Evolutionary conservation across 2,888 invertebrate species (phyloP), one percentile per base, ranked within the genome.

Genomic region (Cybosia mesomella): DNA sequence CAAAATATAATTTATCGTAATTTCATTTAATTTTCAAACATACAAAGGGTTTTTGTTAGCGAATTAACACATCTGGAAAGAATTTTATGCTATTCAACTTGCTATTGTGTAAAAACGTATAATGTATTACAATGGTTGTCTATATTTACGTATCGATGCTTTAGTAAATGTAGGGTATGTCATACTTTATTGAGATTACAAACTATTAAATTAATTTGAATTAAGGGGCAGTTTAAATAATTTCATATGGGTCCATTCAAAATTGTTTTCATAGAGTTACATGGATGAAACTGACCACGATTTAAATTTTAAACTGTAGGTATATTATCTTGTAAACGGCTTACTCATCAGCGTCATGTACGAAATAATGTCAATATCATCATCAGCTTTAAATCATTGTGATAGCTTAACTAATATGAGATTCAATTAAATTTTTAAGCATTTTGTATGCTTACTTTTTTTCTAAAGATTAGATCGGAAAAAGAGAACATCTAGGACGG

Each of bases 301-400:
- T 7, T 13, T 4, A 58, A 0, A 18, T 43, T 7, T 34, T 34
- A 21, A 13, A 21, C 11, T 21, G 0, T 34, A 58, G 34, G 28
- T 28, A 28, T 36, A 34, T 8, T 22, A 36, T 36, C 21, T 66
- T 62, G 7, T 74, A 80, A 73, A 74, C 71, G 73, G 81, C 79
- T 79, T 79, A 68, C 39, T 81, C 73, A 77, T 79, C 58, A 64
- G 65, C 71, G 66, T 76, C 70, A 72, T 79, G 63, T 64, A 62
- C 58, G n/a, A 36, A 68, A 73, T 73, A 73, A 73, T 74, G 67
- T 80, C 76, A 76, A 77, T 75, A 79, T 75, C 75, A 83, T 85
- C 70, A 71, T 80, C 80, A 83, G 90, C 90, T 90, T 90, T 90
- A 90, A 89, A 76, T 74, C 84, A 88, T 89, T 89, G 90, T 90